Evolutionary conservation across 2,888 invertebrate genomes (phyloP).

Genomic region (Deilephila elpenor): DNA sequence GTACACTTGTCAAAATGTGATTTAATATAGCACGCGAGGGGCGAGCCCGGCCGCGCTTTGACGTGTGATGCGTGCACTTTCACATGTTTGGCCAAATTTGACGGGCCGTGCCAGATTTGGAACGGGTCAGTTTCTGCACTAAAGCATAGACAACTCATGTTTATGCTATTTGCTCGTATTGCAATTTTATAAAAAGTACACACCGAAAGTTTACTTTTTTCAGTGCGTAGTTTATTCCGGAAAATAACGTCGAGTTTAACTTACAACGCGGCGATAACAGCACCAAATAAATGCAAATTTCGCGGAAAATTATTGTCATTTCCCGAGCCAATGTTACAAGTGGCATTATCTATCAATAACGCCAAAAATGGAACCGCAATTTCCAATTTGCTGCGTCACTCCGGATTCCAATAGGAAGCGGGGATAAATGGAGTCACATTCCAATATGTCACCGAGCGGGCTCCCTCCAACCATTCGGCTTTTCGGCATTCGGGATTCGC

Average conservation of each 20-base stretch:
- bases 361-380: conserved; percentile 82
- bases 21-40: conserved; percentile 77
- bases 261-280: conserved; percentile 7
- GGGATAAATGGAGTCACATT: conserved; percentile 84
- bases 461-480: conserved; percentile 74
- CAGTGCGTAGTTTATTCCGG: not conserved
- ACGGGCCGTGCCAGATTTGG: conserved; percentile 25
- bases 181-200: too few species aligned
- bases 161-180: conserved; percentile 2
- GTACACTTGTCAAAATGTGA: conserved; percentile 84
- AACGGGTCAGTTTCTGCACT: conserved; percentile 25
- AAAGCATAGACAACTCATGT: not conserved
- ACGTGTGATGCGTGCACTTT: conserved; percentile 69
- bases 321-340: conserved; percentile 57
- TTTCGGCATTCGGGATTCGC: conserved; percentile 73
- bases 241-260: conserved; percentile 25
- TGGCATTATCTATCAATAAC: conserved; percentile 78
- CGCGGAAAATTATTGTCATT: conserved; percentile 31
- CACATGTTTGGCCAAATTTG: conserved; percentile 45
- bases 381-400: conserved; percentile 84
- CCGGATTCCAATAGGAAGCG: conserved; percentile 85
- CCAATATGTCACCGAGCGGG: conserved; percentile 82
- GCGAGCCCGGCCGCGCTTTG: conserved; percentile 70
- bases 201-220: not conserved
- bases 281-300: conserved; percentile 25